Evolutionary conservation across 2,113 vertebrate genomes (phyloP).

Genomic region (Harpagus bidentatus): DNA sequence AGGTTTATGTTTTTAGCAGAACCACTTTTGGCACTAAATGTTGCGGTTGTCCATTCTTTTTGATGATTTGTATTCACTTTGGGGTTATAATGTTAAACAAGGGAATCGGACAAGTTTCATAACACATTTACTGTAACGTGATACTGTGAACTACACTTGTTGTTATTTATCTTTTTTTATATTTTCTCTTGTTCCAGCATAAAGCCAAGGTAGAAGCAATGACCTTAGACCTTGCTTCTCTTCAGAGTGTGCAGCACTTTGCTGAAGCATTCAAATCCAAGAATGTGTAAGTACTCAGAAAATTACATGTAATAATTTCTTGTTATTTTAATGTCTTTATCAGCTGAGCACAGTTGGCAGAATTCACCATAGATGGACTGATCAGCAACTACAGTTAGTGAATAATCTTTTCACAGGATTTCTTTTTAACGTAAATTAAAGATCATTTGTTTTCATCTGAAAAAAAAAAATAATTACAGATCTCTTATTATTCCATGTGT

Average conservation of each 20-base stretch:
- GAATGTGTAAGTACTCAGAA: conserved; percentile 86
- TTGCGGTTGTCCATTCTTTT: conserved; percentile 13
- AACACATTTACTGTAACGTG: conserved; percentile 67
- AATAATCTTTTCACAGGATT: neutral
- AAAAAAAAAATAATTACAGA: neutral
- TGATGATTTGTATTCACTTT: conserved; percentile 68
- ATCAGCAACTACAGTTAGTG: neutral
- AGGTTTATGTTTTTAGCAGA: conserved; percentile 22
- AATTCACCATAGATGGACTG: neutral
- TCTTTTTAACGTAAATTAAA: neutral
- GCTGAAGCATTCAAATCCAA: conserved; percentile 90
- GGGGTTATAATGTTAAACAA: conserved; percentile 73
- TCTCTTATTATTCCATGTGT: neutral
- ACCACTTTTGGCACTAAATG: conserved; percentile 64
- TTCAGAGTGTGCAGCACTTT: conserved; percentile 88
- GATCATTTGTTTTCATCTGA: neutral
- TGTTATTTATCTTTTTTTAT: conserved; percentile 72
- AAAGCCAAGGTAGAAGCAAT: conserved; percentile 95
- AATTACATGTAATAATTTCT: conserved; percentile 33
- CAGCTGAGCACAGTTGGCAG: conserved; percentile 48
- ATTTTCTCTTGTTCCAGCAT: conserved; percentile 81
- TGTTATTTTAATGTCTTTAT: conserved; percentile 66
- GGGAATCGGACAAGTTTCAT: conserved; percentile 69
- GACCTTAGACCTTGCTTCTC: conserved; percentile 89
- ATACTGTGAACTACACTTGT: conserved; percentile 64